phyloP scores from a whole-genome alignment of 2,797 vertebrate species.

The Leptatherina wallacei region DNA sequence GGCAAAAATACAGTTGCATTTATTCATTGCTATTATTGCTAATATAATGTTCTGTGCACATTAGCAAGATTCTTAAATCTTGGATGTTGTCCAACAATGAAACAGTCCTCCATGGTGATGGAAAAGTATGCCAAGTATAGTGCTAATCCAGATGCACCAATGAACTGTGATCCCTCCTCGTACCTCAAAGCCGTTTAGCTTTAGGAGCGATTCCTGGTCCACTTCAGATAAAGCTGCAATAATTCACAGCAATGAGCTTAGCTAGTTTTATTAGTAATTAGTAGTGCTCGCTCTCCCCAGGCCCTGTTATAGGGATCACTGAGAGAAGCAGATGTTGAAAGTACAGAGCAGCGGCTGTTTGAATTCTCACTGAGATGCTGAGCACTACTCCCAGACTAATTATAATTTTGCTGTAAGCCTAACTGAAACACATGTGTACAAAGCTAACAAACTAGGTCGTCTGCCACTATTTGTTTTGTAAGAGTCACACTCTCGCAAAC shows the following conservation, averaged over 20 bases:
- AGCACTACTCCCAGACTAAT: conserved; percentile 80
- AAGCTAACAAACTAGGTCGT: conserved; percentile 74
- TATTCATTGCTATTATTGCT: conserved; percentile 17
- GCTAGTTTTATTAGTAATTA: conserved; percentile 94
- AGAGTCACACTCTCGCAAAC: conserved; percentile 37
- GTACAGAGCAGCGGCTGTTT: conserved; percentile 83
- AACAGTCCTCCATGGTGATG: conserved; percentile 2
- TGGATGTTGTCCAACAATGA: conserved; percentile 44
- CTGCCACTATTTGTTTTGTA: conserved; percentile 62
- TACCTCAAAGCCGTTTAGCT: conserved; percentile 78
- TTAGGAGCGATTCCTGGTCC: conserved; percentile 82
- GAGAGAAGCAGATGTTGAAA: conserved; percentile 88
- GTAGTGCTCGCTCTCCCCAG: conserved; percentile 81
- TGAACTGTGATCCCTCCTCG: conserved; percentile 70
- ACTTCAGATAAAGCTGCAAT: conserved; percentile 90
- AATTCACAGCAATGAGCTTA: conserved; percentile 92
- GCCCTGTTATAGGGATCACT: conserved; percentile 83
- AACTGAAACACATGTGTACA: conserved; percentile 78
- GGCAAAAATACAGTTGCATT: neutral
- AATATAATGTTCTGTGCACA: neutral
- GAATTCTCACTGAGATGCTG: conserved; percentile 80
- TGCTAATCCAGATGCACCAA: conserved; percentile 60
- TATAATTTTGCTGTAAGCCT: conserved; percentile 85
- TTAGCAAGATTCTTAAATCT: conserved; percentile 19
- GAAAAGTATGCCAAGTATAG: conserved; percentile 32